Conservation (phyloP, 2,888 invertebrate species). For the Molanna angustata region DNA sequence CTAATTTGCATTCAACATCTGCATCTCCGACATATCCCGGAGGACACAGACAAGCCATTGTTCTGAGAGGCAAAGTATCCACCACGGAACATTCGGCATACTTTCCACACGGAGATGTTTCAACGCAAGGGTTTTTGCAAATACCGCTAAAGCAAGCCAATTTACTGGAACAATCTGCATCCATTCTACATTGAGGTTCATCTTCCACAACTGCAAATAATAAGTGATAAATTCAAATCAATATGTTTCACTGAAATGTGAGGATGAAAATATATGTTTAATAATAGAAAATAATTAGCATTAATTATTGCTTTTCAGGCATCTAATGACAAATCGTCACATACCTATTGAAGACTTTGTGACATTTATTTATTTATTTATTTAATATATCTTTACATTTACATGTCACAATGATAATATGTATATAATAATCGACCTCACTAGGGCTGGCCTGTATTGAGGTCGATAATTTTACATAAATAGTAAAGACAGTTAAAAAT, state of each 20-base stretch:
- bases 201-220: conserved; percentile 47
- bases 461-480: no score
- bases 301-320: no score
- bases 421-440: no score
- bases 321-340: no score
- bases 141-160: conserved; percentile 76
- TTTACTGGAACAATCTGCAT: conserved; percentile 83
- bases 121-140: conserved; percentile 78
- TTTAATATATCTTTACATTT: no score
- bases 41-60: conserved; percentile 84
- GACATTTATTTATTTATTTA: no score
- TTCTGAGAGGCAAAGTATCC: conserved; percentile 81
- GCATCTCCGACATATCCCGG: conserved; percentile 83
- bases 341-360: no score
- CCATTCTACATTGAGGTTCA: conserved; percentile 67
- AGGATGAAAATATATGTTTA: no score
- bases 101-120: conserved; percentile 74
- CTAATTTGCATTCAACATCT: conserved; percentile 75
- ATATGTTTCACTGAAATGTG: no score
- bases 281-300: background rate
- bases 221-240: background rate
- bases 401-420: no score
- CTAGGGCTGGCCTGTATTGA: no score
- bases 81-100: conserved; percentile 83
- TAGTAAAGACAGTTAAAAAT: no score